These are phyloP conservation scores for Ophioderma brevispina DNA, from an alignment of 35 echinoderm and acorn worm genomes.

Conservation along the genomic window DNA sequence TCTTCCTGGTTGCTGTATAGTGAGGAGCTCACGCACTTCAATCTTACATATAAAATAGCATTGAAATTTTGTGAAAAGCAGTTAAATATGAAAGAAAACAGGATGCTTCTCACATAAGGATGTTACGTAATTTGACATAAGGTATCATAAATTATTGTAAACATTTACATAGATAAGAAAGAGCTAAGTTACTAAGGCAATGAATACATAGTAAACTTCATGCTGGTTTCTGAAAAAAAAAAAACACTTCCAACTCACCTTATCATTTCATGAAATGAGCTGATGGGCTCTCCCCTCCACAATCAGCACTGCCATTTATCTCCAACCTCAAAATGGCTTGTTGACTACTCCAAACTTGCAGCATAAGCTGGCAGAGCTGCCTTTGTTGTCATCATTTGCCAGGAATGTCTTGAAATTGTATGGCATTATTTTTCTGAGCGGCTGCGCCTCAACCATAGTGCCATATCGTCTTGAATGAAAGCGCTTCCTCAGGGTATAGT, in stretches of 20 bases:
- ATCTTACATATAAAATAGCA: slow-evolving; percentile 45
- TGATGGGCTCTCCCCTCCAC: not conserved
- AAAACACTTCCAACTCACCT: no score
- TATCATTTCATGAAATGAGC: not conserved
- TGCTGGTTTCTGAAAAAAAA: no score
- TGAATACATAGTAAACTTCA: no score
- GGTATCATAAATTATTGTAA: no score
- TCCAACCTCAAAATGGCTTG: slow-evolving; percentile 1
- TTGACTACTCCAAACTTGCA: slow-evolving; percentile 41
- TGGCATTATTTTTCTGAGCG: slow-evolving; percentile 50
- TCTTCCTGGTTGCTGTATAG: slow-evolving; percentile 47
- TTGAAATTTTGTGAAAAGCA: no score
- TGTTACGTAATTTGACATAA: no score
- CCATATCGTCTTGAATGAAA: slow-evolving; percentile 68
- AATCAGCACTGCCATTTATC: not conserved
- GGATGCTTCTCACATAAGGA: no score
- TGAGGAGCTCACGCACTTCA: slow-evolving; percentile 35
- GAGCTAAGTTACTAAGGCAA: no score
- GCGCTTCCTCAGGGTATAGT: slow-evolving; percentile 18
- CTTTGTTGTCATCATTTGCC: slow-evolving; percentile 26
- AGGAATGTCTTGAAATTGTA: slow-evolving; percentile 60
- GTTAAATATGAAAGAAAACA: no score
- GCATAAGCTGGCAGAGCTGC: slow-evolving; percentile 51
- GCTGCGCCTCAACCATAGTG: slow-evolving; percentile 39
- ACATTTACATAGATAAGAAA: no score